Base-by-base conservation (phyloP, 2,888 invertebrate species). In the Hipparchia semele region DNA sequence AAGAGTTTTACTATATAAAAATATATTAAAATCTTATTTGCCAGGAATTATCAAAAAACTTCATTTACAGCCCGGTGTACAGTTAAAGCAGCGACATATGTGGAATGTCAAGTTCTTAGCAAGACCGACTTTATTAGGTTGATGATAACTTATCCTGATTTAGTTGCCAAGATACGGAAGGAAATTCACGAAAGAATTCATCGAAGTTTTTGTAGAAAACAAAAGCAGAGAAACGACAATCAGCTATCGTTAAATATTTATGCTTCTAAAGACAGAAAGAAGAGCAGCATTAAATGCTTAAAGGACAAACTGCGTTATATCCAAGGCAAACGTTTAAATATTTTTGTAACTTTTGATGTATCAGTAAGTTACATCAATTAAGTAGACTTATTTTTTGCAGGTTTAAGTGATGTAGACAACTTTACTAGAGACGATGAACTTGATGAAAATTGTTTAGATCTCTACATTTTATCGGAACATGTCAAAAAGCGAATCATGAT, bases 101-200 rank as follows among this genome's bases (percentile, higher is more conserved):
- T 94, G 0, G 95, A 95, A 84, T 91, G 94, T 74, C 94, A 94
- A 86, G 92, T 92, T n/a, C 81, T 94, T 65, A 87, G 92, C 74
- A 93, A 93, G 78, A 90, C 90, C 0, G 92, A 92, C 73, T 94
- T 94, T 74, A 91, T 91, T 76, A 87, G 86, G 78, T 85, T 94
- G 54, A 94, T 94, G 90, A 86, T 91, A 23, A 91, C 90, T 8
- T 94, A 94, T 79, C 94, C 94, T 12, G 89, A 92, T 74, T 80
- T 94, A 62, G 83, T 90, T 68, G 83, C 86, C 6, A 78, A 82
- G 70, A 87, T 94, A 77, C 83, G 87, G 66, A 74, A 79, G 7
- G 89, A 92, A 83, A 87, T 94, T 49, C 78, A 83, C 6, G 80
- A 86, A 13, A 84, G 93, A 74, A 90, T 94, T 8, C 60, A 74